Base-by-base conservation (phyloP, 92 coral and sea anemone species). In the Plumapathes pennacea region DNA sequence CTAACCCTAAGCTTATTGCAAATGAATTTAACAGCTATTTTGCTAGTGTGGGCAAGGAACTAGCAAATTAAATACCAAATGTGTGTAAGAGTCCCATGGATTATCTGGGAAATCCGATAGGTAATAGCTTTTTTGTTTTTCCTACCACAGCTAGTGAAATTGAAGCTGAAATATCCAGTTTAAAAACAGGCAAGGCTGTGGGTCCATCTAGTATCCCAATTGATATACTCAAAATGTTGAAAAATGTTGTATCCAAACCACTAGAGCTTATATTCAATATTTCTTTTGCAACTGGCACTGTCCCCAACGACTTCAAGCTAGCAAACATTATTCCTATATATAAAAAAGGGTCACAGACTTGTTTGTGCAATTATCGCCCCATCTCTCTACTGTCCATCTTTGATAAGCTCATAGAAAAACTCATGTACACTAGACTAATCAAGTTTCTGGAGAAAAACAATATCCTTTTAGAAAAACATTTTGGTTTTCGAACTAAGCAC, bases 201-300 rank as follows among this genome's bases (percentile, higher is more conserved):
- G 76, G 57, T 3, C 76, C 70, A 48, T 56, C 18, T 46, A 76
- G 76, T 41, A 50, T 76, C 21, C 76, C 76, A 40, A 51, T 36
- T 48, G 64, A 69, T 25, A 60, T 50, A 9, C 66, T 69, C 29
- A 60, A 69, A 34, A 32, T 57, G 19, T 18, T 57, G 38, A 67
- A 76, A 67, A 22, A 54, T 29, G 26, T 25, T 24, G 37, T 51
- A 28, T 77, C 77, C n/a, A 77, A 68, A 46, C 71, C 84, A 26
- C 40, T 67, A 38, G 69, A 77, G 54, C 15, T 66, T 14, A 46
- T 66, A 14, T 74, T 66, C 31, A 67, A 76, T 66, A 62, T 62
- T 57, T 76, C 76, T 18, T 44, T 66, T 30, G 31, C 67, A 54
- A 66, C 83, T 23, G 69, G 68, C 22, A 49, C 57, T 66, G 62